Percentiles rank a stretch among this genome's conserved stretches.
Conservation (phyloP, 2,113 vertebrate species). For the Silurus asotus region DNA sequence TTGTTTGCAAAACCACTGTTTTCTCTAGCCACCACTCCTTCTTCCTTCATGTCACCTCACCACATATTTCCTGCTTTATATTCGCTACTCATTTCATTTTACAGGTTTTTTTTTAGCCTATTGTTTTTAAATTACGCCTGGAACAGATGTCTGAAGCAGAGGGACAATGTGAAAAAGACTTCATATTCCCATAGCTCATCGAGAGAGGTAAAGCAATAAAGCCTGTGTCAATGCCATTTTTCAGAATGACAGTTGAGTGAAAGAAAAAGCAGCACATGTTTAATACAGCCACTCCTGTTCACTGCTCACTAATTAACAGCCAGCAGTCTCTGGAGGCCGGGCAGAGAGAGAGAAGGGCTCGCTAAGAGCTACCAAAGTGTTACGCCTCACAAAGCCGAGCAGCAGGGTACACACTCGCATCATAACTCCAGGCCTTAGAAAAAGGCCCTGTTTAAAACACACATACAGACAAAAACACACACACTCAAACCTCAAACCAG, state of each 20-base stretch:
- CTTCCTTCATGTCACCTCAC: not conserved
- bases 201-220: not conserved
- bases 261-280: constrained; percentile 19
- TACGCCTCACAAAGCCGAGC: constrained; percentile 22
- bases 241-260: constrained; percentile 27
- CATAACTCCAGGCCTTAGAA: constrained; percentile 2
- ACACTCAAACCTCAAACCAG: not conserved
- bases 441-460: not conserved
- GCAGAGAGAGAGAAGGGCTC: constrained; percentile 7
- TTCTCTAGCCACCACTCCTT: not conserved
- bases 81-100: not conserved
- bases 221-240: constrained; percentile 23
- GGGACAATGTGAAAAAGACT: constrained; percentile 7
- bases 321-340: constrained; percentile 14
- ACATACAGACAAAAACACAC: not conserved
- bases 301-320: constrained; percentile 35
- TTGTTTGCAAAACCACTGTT: not conserved
- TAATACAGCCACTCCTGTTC: constrained; percentile 41
- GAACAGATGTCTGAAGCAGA: not conserved
- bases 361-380: not conserved
- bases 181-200: not conserved
- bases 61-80: not conserved
- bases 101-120: not conserved
- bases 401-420: not conserved
- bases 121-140: not conserved